Evolutionary conservation across 1,140 invertebrate species (phyloP), one percentile per base, ranked within the genome.

Genomic region (Schlechtendalia chinensis): DNA sequence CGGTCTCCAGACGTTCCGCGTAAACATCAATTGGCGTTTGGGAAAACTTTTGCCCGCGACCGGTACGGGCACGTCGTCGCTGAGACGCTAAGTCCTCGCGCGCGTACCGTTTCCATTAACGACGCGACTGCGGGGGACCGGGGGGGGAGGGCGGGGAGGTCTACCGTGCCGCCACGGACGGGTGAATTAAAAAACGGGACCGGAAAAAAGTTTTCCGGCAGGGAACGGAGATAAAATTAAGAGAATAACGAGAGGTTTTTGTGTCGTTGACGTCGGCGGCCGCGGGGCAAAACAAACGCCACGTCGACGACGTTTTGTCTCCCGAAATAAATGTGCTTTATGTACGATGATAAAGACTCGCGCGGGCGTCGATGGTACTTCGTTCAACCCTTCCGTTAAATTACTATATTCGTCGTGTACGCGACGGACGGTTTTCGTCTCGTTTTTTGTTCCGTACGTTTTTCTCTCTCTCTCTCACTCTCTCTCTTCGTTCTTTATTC

Each of bases 321-420:
- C 50, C 69, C 69, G 50, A 72, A 72, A 67, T 45, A 67, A 53
- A 47, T 16, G 39, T 11, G 3, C 1, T 27, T 17, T 22, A 11
- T 22, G 14, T 45, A 47, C 5, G 16, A 29, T 45, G 11, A 71
- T 4, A 39, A 39, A 39, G 3, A 39, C 8, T 4, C 32, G 3
- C 32, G 47, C 47, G 47, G 1, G 47, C 47, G 47, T 39, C 47
- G 47, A 39, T 39, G 32, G 32, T 39, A 39, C 32, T 39, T 39
- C 47, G 14, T 14, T 59, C 58, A 79, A 79, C 75, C 75, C 75
- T 79, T 79, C 56, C 58, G 75, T 79, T 63, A 77, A 77, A 77
- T 56, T 65, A 45, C 32, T 74, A 12, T 74, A 12, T 79, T 79
- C 22, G 24, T 63, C 75, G 56, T 79, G 58, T 61, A 79, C 27